A percentile compares a stretch with the other conserved stretches of the same genome.
Evolutionary conservation across 2,113 vertebrate genomes (phyloP).

Genomic region (Canis aureus): DNA sequence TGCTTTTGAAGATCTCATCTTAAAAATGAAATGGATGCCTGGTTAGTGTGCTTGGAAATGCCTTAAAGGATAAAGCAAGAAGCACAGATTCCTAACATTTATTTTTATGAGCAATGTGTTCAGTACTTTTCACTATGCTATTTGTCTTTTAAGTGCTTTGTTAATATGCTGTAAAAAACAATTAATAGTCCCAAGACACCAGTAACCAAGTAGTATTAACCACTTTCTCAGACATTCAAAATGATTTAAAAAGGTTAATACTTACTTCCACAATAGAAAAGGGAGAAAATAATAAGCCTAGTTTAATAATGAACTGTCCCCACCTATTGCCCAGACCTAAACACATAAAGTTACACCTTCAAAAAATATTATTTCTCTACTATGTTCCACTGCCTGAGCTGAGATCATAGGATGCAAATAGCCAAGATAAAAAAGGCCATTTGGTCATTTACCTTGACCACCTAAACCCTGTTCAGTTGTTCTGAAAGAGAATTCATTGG

Average conservation of each 20-base stretch:
- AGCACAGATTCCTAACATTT: not conserved
- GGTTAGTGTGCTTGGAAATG: not conserved
- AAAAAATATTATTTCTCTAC: not conserved
- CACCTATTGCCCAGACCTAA: not conserved
- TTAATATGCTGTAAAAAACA: slow-evolving; percentile 10
- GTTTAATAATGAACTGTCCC: not conserved
- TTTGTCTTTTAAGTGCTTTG: slow-evolving; percentile 8
- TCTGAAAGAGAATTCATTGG: not conserved
- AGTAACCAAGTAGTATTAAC: not conserved
- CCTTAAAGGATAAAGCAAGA: not conserved
- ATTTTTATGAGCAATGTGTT: slow-evolving; percentile 6
- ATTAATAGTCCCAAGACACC: slow-evolving; percentile 8
- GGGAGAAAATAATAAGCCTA: not conserved
- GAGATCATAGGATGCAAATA: not conserved
- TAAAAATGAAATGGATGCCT: not conserved
- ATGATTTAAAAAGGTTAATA: slow-evolving; percentile 39
- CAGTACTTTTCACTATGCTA: not conserved
- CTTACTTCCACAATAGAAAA: not conserved
- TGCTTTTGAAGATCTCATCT: not conserved
- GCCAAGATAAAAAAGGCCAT: not conserved
- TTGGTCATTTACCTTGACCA: not conserved
- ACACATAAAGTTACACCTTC: not conserved
- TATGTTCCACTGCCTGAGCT: not conserved
- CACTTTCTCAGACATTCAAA: slow-evolving; percentile 32
- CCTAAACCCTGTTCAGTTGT: not conserved